These are phyloP conservation scores for Corythaeola cristata DNA, from an alignment of 2,113 vertebrate genomes.

Conservation along the genomic window DNA sequence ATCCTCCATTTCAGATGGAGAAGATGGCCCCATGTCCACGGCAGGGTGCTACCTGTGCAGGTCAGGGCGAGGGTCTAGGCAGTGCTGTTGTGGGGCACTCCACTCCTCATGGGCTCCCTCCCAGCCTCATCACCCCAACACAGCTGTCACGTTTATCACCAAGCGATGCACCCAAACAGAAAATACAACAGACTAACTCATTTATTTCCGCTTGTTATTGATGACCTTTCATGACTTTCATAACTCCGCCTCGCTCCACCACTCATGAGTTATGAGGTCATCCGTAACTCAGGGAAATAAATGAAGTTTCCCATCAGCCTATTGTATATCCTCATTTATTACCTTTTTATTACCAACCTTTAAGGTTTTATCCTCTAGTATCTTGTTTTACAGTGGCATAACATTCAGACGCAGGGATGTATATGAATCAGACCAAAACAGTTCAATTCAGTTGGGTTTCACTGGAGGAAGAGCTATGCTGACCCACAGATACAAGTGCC, in stretches of 20 bases:
- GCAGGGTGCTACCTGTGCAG: neutral
- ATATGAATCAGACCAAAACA: neutral
- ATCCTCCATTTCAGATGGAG: neutral
- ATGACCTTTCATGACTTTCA: constrained; percentile 53
- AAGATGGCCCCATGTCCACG: accelerated
- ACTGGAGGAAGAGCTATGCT: neutral
- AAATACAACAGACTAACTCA: constrained; percentile 1
- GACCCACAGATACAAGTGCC: neutral
- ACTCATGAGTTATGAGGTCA: constrained; percentile 54
- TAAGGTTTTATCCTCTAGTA: constrained; percentile 53
- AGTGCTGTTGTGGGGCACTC: neutral
- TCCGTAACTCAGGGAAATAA: constrained; percentile 39
- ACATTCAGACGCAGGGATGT: constrained; percentile 1
- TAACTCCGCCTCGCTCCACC: neutral
- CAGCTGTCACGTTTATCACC: neutral
- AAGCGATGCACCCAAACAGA: neutral
- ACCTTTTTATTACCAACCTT: constrained; percentile 59
- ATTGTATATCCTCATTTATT: constrained; percentile 59
- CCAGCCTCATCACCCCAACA: neutral
- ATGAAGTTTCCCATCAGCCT: constrained; percentile 41
- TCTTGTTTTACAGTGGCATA: constrained; percentile 25
- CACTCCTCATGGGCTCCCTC: neutral
- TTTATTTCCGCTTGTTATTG: constrained; percentile 48
- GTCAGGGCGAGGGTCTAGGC: neutral
- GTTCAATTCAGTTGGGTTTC: neutral